Conservation (phyloP, 1,140 invertebrate species). For the Drosophila subobscura region DNA sequence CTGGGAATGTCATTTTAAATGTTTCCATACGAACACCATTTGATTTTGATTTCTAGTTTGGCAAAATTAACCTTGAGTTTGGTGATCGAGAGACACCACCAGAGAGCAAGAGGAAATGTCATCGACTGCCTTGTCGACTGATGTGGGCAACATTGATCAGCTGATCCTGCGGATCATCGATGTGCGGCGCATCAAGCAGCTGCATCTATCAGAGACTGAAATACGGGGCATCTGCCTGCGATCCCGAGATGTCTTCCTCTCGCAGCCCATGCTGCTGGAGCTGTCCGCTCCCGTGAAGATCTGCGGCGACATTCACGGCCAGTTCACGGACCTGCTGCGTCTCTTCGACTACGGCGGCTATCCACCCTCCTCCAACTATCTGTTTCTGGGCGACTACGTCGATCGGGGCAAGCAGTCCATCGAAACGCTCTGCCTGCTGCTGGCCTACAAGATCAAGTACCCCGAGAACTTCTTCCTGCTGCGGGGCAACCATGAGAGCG, state of each 20-base stretch:
- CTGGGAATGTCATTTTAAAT: no score
- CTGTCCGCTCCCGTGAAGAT: constrained; percentile 86
- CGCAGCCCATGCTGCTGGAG: constrained; percentile 95
- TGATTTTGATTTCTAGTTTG: no score
- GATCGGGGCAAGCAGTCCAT: constrained; percentile 92
- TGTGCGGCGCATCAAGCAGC: constrained; percentile 19
- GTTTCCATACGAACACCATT: background rate
- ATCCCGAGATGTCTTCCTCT: constrained; percentile 97
- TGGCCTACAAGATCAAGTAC: constrained; percentile 97
- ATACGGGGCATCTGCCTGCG: constrained; percentile 12
- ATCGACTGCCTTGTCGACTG: background rate
- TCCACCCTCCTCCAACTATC: constrained; percentile 98
- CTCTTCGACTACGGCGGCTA: constrained; percentile 99
- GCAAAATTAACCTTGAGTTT: background rate
- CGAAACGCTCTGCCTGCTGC: constrained; percentile 94
- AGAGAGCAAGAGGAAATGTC: constrained; percentile 17
- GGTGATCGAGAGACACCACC: background rate
- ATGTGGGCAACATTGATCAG: constrained; percentile 18
- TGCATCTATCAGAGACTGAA: constrained; percentile 18
- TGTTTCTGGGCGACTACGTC: constrained; percentile 96
- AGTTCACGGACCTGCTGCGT: constrained; percentile 98
- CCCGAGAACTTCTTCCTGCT: constrained; percentile 93
- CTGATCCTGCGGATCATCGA: constrained; percentile 18
- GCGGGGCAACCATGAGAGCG: constrained; percentile 92
- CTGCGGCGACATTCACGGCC: constrained; percentile 99